Evolutionary conservation across 2,113 vertebrate genomes (phyloP), one percentile per base, ranked within the genome.

Genomic region (Tamias sibiricus): DNA sequence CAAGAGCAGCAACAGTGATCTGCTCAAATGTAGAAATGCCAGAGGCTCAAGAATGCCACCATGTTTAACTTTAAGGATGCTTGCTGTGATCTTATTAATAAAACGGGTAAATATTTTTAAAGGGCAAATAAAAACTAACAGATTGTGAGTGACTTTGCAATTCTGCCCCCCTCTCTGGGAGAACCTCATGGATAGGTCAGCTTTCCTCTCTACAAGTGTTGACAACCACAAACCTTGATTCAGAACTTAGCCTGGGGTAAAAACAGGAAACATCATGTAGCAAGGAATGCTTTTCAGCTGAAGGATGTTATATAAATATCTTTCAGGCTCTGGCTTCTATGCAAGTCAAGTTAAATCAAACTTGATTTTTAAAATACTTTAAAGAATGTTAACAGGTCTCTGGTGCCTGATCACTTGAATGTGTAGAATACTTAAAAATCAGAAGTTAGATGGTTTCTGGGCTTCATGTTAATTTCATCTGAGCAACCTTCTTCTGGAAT

Each of bases 281-380:
- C 0, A 1, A 96, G 52, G 13, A 26, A 95, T 71, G 77, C 7
- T 57, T 92, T 91, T 92, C 35, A 91, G 40, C 8, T 32, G 72
- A 66, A 80, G 44, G 76, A 88, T 40, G 42, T 66, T 93, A 72
- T 81, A 77, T 59, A 69, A 94, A 94, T 32, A 47, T 71, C 20
- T 95, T 52, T 79, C 26, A 81, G 40, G 54, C n/a, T 68, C 75
- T 40, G 22, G 57, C 64, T 83, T 87, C 49, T 52, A 6, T 42
- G 30, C 72, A 72, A 97, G 59, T 14, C 76, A 66, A 52, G 59
- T 68, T 90, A 57, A 17, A 81, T 82, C 87, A 80, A 93, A 59
- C 47, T 12, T 86, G n/a, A 82, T 59, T 95, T 95, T 86, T n/a
- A 94, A 87, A 88, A 69, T 47, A 52, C 24, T 95, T 85, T 69